Conservation (phyloP, 2,888 invertebrate genomes). For the Zele albiditarsus region DNA sequence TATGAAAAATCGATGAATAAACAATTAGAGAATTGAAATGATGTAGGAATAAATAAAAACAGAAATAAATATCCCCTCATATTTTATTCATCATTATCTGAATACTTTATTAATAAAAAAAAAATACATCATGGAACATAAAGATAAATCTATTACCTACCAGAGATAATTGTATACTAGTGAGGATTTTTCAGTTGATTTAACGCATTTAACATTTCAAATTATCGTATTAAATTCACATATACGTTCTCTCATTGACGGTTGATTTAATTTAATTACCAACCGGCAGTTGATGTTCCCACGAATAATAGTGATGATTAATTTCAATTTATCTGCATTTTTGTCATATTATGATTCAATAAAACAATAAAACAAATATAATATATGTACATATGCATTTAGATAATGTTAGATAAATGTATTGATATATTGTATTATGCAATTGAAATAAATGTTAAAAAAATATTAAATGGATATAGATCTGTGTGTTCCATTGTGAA, state of each 20-base stretch:
- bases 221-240: conserved; percentile 28
- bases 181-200: conserved; percentile 46
- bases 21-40: too few relatives aligned
- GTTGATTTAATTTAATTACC: conserved; percentile 9
- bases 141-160: conserved; percentile 15
- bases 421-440: not conserved
- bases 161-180: conserved; percentile 40
- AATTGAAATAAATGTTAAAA: not conserved
- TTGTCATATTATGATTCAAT: not conserved
- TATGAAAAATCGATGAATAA: too few relatives aligned
- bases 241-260: conserved; percentile 14
- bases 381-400: not conserved
- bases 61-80: too few relatives aligned
- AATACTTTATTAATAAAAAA: too few relatives aligned
- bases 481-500: not conserved
- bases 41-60: too few relatives aligned
- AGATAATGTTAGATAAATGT: not conserved
- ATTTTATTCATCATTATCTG: too few relatives aligned
- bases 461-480: not conserved
- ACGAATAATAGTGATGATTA: not conserved
- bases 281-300: not conserved
- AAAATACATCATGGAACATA: not conserved
- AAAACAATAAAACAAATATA: not conserved
- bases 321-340: not conserved
- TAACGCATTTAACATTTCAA: conserved; percentile 35